phyloP scores from a whole-genome alignment of 2,888 invertebrate genomes.

The Ormyrus thymus region DNA sequence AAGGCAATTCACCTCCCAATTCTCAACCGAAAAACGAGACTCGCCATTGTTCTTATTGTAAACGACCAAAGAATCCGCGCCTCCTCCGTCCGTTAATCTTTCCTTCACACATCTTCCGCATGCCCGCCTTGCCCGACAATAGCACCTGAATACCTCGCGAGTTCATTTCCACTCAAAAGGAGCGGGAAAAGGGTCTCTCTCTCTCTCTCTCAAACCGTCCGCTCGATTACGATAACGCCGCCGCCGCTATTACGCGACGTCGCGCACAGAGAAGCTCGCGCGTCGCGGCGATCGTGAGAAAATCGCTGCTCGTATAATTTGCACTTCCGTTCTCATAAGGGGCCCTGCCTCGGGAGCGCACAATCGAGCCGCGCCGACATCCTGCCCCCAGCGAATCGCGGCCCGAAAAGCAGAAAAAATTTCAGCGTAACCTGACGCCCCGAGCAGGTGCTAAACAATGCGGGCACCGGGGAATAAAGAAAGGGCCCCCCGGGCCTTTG shows the following conservation, averaged over 20 bases:
- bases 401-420: slow-evolving; percentile 48
- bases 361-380: slow-evolving; percentile 53
- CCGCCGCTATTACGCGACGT: not conserved
- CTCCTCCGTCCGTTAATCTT: not conserved
- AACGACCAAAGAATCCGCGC: too few species aligned
- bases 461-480: not conserved
- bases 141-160: slow-evolving; percentile 5
- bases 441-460: slow-evolving; percentile 1
- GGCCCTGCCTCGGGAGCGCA: slow-evolving; percentile 53
- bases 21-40: too few species aligned
- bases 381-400: slow-evolving; percentile 51
- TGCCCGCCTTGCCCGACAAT: not conserved
- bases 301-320: slow-evolving; percentile 68
- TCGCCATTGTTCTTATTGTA: too few species aligned
- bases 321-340: slow-evolving; percentile 73
- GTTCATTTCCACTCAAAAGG: slow-evolving; percentile 1
- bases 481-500: slow-evolving; percentile 29
- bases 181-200: slow-evolving; percentile 2
- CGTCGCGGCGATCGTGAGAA: slow-evolving; percentile 68
- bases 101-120: slow-evolving; percentile 2
- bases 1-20: too few species aligned
- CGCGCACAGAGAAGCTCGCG: not conserved
- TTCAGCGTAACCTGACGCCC: slow-evolving; percentile 41
- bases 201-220: not conserved
- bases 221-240: slow-evolving; percentile 15